Conservation (phyloP, 64 coral and sea anemone species). For the Actinia tenebrosa region DNA sequence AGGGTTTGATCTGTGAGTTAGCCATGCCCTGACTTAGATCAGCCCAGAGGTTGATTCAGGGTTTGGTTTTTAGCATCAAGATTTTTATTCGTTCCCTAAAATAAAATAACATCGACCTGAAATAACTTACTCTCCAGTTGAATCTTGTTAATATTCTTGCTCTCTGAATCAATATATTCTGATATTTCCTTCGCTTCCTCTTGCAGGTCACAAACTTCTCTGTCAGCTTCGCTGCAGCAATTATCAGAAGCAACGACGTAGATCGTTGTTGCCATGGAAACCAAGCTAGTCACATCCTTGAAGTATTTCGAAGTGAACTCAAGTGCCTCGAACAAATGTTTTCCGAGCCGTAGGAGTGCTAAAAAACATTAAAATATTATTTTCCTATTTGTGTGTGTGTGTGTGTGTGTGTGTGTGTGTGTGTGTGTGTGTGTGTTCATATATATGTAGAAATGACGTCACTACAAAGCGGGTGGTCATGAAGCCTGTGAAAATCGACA, state of each 20-base stretch:
- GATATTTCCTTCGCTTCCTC: background rate
- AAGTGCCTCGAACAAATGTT: background rate
- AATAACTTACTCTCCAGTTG: slow-evolving; percentile 6
- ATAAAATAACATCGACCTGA: background rate
- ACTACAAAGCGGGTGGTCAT: no score
- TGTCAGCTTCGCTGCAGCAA: background rate
- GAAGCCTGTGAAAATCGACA: no score
- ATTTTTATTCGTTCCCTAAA: background rate
- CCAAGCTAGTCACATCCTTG: background rate
- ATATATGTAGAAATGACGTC: no score
- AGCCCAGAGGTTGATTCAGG: no score
- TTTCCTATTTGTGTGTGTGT: no score
- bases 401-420: no score
- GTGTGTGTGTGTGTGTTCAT: no score
- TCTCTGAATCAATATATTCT: background rate
- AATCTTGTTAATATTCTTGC: background rate
- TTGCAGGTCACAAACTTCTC: background rate
- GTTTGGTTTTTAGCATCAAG: no score
- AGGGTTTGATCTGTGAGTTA: no score
- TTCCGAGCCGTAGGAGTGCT: background rate
- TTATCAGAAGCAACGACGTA: background rate
- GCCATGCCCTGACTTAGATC: no score
- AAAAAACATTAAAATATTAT: background rate
- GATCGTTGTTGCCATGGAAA: background rate
- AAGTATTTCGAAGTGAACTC: background rate